Percentiles rank a stretch among this genome's conserved stretches.
Conservation (phyloP, 2,888 invertebrate species). For the Tetragnatha montana region DNA sequence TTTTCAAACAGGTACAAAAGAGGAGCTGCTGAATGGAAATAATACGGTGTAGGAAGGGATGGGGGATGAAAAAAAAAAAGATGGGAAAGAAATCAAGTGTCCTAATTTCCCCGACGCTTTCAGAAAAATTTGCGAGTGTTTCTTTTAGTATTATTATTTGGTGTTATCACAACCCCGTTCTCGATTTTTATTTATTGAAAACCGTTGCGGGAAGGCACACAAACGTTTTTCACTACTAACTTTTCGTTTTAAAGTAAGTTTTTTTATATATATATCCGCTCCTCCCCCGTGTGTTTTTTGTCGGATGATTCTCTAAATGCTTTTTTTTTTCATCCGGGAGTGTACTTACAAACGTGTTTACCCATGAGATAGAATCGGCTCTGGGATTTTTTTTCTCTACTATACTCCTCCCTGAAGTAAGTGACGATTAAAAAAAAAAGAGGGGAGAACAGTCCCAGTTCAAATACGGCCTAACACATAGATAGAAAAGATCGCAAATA, state of each 20-base stretch:
- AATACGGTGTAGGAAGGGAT: slow-evolving; percentile 42
- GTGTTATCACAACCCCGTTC: slow-evolving; percentile 18
- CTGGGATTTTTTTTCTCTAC: slow-evolving; percentile 15
- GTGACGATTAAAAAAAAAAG: slow-evolving; percentile 48
- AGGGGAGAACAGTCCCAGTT: slow-evolving; percentile 46
- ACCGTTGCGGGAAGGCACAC: slow-evolving; percentile 41
- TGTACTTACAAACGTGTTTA: slow-evolving; percentile 65
- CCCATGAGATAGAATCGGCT: slow-evolving; percentile 48
- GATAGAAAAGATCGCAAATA: slow-evolving; percentile 61
- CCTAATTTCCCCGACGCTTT: slow-evolving; percentile 54
- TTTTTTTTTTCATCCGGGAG: slow-evolving; percentile 36
- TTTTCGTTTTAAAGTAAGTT: slow-evolving; percentile 34
- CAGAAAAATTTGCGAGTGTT: slow-evolving; percentile 59
- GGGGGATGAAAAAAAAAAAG: neutral
- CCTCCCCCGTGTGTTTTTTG: neutral
- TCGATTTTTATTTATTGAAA: slow-evolving; percentile 55
- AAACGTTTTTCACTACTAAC: slow-evolving; percentile 44
- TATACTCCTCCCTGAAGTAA: slow-evolving; percentile 44
- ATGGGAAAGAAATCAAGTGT: slow-evolving; percentile 48
- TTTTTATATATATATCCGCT: neutral
- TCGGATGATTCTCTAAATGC: slow-evolving; percentile 10
- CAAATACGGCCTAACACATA: slow-evolving; percentile 36
- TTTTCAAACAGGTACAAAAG: slow-evolving; percentile 60
- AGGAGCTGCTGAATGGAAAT: slow-evolving; percentile 58
- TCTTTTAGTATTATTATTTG: slow-evolving; percentile 46